Evolutionary conservation across 2,888 invertebrate genomes (phyloP).

Genomic region (Acleris laterana): DNA sequence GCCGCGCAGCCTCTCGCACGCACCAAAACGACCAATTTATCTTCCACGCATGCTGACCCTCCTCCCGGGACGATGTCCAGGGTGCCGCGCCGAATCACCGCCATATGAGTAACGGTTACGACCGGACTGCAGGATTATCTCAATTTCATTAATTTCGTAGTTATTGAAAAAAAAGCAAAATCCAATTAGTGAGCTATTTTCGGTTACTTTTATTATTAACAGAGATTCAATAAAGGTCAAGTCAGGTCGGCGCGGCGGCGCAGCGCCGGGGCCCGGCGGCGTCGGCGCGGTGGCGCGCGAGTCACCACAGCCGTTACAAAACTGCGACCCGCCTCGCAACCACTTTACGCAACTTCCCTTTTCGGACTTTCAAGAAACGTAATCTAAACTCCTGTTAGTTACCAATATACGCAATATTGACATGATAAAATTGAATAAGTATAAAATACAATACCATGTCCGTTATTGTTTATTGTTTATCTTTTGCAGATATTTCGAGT

Average conservation of each 20-base stretch:
- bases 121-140: constrained; percentile 13
- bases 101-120: constrained; percentile 25
- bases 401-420: no score
- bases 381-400: constrained; percentile 40
- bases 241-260: constrained; percentile 37
- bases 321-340: constrained; percentile 59
- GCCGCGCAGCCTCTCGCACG: constrained; percentile 70
- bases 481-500: no score
- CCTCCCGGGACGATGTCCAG: constrained; percentile 74
- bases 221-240: constrained; percentile 29
- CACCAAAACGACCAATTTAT: constrained; percentile 83
- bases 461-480: no score
- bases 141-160: constrained; percentile 14
- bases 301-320: constrained; percentile 64
- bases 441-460: no score
- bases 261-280: constrained; percentile 37
- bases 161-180: neutral
- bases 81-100: constrained; percentile 25
- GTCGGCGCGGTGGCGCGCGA: constrained; percentile 37
- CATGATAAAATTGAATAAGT: no score
- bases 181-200: no score
- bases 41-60: constrained; percentile 80
- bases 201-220: constrained; percentile 1
- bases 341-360: constrained; percentile 73
- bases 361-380: constrained; percentile 62